Evolutionary conservation across 2,888 invertebrate genomes (phyloP).

Genomic region (Pristionchus entomophagus): DNA sequence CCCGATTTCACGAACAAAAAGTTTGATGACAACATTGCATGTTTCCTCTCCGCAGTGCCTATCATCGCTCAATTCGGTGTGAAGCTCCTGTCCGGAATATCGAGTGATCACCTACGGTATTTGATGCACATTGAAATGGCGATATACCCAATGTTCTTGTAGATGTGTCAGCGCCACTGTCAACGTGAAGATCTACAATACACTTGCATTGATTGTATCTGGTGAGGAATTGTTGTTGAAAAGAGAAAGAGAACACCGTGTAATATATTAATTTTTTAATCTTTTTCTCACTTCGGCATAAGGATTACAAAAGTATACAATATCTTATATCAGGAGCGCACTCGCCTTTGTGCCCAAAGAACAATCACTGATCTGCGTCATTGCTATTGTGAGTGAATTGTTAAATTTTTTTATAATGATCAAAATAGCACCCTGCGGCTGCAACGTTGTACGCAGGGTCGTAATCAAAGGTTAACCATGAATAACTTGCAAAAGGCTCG

Average conservation of each 20-base stretch:
- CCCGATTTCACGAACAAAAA: no score
- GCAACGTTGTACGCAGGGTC: constrained; percentile 51
- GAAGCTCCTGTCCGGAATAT: constrained; percentile 54
- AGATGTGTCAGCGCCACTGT: constrained; percentile 53
- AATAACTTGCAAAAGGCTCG: no score
- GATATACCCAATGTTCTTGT: not conserved
- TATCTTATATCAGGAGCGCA: constrained; percentile 56
- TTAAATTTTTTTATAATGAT: not conserved
- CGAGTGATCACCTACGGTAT: constrained; percentile 52
- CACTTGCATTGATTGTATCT: constrained; percentile 54
- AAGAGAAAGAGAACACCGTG: no score
- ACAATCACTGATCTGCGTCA: constrained; percentile 53
- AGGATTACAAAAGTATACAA: constrained; percentile 49
- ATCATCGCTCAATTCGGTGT: constrained; percentile 58
- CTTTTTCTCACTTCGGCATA: no score
- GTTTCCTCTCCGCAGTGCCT: no score
- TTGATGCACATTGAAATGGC: no score
- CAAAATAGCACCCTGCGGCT: no score
- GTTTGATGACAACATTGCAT: no score
- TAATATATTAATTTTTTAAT: no score
- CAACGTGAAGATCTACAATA: constrained; percentile 56
- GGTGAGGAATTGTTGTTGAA: no score
- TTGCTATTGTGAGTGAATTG: constrained; percentile 51
- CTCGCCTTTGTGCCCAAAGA: constrained; percentile 55
- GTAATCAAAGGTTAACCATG: constrained; percentile 53